phyloP scores from a whole-genome alignment of 2,888 invertebrate genomes.

The Eilema sororculum region DNA sequence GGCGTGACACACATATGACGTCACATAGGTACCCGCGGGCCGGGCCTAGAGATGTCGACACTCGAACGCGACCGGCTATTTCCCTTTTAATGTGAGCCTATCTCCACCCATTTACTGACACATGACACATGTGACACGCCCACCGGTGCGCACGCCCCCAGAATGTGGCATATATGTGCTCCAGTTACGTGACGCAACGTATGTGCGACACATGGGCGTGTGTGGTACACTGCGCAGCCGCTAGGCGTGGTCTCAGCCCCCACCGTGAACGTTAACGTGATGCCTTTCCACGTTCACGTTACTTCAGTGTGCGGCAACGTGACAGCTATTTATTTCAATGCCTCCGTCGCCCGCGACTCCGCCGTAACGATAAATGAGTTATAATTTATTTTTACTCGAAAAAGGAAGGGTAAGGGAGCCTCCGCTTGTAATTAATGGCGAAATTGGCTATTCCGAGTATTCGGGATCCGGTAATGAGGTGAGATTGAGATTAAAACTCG shows the following conservation, averaged over 20 bases:
- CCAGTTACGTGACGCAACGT: constrained; percentile 69
- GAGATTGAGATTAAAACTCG: constrained; percentile 86
- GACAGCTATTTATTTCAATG: constrained; percentile 77
- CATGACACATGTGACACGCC: constrained; percentile 72
- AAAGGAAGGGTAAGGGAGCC: constrained; percentile 80
- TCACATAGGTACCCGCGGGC: constrained; percentile 37
- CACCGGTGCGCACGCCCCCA: constrained; percentile 70
- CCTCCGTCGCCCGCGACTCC: constrained; percentile 61
- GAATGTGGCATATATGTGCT: constrained; percentile 66
- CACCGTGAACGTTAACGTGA: constrained; percentile 70
- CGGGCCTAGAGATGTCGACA: constrained; percentile 40
- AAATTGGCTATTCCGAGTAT: constrained; percentile 86
- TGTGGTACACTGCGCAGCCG: constrained; percentile 76
- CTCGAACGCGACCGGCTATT: constrained; percentile 52
- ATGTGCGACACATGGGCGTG: constrained; percentile 73
- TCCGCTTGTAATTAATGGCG: constrained; percentile 81
- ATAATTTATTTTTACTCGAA: constrained; percentile 86
- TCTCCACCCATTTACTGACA: constrained; percentile 66
- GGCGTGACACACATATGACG: constrained; percentile 38
- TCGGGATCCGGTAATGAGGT: constrained; percentile 85
- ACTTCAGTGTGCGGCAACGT: constrained; percentile 70
- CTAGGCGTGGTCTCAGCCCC: constrained; percentile 74
- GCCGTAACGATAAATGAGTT: constrained; percentile 83
- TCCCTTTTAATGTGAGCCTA: constrained; percentile 58
- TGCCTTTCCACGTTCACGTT: constrained; percentile 63